Conservation (phyloP, 2,888 invertebrate genomes). For the Heliconius ismenius region DNA sequence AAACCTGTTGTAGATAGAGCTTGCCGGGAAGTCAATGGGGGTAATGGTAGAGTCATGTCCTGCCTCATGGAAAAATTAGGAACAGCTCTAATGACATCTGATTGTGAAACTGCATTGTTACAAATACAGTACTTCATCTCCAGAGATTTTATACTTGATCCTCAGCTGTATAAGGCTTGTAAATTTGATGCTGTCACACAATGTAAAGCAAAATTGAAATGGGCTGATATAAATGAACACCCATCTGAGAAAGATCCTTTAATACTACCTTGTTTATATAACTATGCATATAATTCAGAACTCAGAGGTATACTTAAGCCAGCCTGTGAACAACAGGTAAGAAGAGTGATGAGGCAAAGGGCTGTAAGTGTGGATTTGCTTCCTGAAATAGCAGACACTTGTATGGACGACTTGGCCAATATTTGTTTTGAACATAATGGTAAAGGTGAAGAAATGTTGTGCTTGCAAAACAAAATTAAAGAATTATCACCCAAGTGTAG, state of each 20-base stretch:
- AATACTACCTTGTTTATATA: slow-evolving; percentile 95
- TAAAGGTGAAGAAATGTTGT: slow-evolving; percentile 95
- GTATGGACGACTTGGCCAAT: slow-evolving; percentile 91
- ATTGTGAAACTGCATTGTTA: slow-evolving; percentile 94
- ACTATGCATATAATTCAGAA: slow-evolving; percentile 83
- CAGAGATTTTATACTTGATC: slow-evolving; percentile 95
- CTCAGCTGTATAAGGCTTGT: slow-evolving; percentile 93
- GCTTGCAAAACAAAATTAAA: slow-evolving; percentile 93
- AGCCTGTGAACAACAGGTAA: slow-evolving; percentile 88
- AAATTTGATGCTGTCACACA: slow-evolving; percentile 91
- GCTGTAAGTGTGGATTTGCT: slow-evolving; percentile 95
- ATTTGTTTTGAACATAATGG: slow-evolving; percentile 92
- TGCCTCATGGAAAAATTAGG: slow-evolving; percentile 97
- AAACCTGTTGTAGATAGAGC: slow-evolving; percentile 90
- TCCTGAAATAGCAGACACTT: slow-evolving; percentile 95
- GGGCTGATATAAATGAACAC: slow-evolving; percentile 85
- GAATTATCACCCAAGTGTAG: slow-evolving; percentile 86
- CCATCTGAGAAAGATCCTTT: slow-evolving; percentile 91
- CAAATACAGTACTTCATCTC: slow-evolving; percentile 99
- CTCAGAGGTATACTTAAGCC: slow-evolving; percentile 79
- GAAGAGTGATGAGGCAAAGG: slow-evolving; percentile 95
- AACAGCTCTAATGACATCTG: slow-evolving; percentile 90
- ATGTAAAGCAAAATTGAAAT: slow-evolving; percentile 90
- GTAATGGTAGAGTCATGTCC: slow-evolving; percentile 92
- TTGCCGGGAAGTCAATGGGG: slow-evolving; percentile 87